phyloP scores from a whole-genome alignment of 2,888 invertebrate species.

The Metacarcinus magister region DNA sequence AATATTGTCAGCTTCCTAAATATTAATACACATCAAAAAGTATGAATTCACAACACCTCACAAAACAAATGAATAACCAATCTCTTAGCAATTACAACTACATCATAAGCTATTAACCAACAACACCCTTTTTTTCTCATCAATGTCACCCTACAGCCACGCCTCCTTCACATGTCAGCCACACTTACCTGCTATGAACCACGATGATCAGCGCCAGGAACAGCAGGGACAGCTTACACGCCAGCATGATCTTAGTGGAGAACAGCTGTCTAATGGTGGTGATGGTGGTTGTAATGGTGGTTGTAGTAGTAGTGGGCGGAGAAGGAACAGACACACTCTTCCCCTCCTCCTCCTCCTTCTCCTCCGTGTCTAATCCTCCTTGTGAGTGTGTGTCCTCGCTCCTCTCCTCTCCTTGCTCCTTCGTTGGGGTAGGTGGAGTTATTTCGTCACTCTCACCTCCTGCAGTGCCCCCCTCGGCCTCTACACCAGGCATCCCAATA shows the following conservation, averaged over 20 bases:
- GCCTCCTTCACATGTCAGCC: neutral
- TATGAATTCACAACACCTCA: too few species aligned
- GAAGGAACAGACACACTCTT: neutral
- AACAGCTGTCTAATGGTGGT: neutral
- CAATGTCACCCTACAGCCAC: neutral
- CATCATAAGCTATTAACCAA: too few species aligned
- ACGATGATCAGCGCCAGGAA: conserved; percentile 58
- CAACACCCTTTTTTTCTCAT: neutral
- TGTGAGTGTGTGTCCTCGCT: neutral
- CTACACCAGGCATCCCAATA: conserved; percentile 77
- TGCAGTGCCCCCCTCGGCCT: conserved; percentile 62
- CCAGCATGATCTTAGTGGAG: conserved; percentile 62
- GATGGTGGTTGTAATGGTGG: neutral
- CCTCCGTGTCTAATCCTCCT: conserved; percentile 7
- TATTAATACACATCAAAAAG: too few species aligned
- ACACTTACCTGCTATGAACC: conserved; percentile 70
- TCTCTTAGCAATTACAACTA: too few species aligned
- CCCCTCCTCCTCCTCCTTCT: conserved; percentile 59
- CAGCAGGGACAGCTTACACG: conserved; percentile 58
- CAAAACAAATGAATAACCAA: too few species aligned
- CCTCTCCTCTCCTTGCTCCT: conserved; percentile 28
- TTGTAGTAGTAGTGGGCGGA: neutral
- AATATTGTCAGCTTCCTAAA: too few species aligned
- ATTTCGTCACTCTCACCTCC: neutral
- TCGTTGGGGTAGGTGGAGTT: neutral